Evolutionary conservation across 2,888 invertebrate species (phyloP), one percentile per base, ranked within the genome.

Genomic region (Chalcis sispes): DNA sequence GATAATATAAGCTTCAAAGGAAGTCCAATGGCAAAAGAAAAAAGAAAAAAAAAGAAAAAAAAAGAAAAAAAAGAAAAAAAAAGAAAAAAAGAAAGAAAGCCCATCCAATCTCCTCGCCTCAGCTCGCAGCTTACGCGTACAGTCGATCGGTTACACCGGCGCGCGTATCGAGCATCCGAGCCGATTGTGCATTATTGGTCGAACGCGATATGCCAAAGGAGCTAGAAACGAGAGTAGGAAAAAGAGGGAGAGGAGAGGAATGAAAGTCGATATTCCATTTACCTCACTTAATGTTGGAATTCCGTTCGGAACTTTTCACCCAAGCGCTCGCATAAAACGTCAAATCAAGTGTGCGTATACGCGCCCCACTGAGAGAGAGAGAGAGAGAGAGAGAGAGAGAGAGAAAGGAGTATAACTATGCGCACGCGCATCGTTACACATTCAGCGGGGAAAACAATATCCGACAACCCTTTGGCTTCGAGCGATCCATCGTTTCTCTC

Each of bases 221-320:
- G 10, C 32, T 0, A 20, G 62, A n/a, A n/a, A n/a, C n/a, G n/a
- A n/a, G n/a, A n/a, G n/a, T n/a, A n/a, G n/a, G n/a, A n/a, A n/a
- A n/a, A n/a, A 23, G 61, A 10, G 40, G n/a, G 23, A 36, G 58
- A 20, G 32, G 23, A 1, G 42, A n/a, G 10, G 15, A 15, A 8
- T 27, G 72, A 70, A 69, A 64, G 69, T 75, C 69, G 64, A 75
- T 75, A 75, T 75, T 70, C 69, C 69, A 75, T 70, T 75, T 74
- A 62, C 58, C 58, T 58, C 67, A 61, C 67, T 67, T 73, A 73
- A 52, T 46, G 61, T 42, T 29, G 58, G 62, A 61, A 74, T 67
- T 27, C 50, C 54, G 42, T 40, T 58, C 50, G 5, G 62, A 71
- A 32, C 52, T 62, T 48, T 25, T n/a, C 29, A 5, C 46, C 7